Base-by-base conservation (phyloP, 2,797 vertebrate genomes). In the Phataginus tricuspis region DNA sequence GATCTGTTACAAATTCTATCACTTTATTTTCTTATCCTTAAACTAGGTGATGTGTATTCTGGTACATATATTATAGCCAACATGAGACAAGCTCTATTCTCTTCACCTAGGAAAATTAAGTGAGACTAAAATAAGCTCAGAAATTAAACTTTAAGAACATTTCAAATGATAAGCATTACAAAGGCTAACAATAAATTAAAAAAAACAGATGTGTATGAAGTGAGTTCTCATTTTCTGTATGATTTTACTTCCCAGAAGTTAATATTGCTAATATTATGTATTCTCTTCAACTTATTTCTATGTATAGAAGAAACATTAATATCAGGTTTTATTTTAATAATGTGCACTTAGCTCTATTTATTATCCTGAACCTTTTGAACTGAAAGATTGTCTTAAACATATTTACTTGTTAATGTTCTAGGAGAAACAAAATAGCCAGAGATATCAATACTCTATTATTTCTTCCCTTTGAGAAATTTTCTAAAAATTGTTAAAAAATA, bases 11-110 rank as follows among this genome's bases (percentile, higher is more conserved):
- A 39, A 59, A 89, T 53, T 79, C 15, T 45, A 12, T 57, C 37
- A 51, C 14, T 66, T 59, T 86, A 29, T 71, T 96, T 91, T 92
- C 21, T 85, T 82, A 25, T 53, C 7, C 45, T 90, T 93, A 94
- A 69, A 53, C 2, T 78, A 37, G 19, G 7, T 84, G 29, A 57
- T 57, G 31, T 18, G 1, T 82, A 61, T 84, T 59, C 74, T 93
- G 6, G 4, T 78, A 45, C 25, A 95, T 88, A 39, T 7, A n/a
- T 78, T 90, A 84, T 45, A 1, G 3, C 37, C 14, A 42, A n/a
- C 7, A 23, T 31, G 51, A 92, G 5, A 29, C 42, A 51, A 51
- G 37, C 2, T 53, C 37, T 11, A 31, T 77, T 86, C 6, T 59
- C 15, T 86, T 34, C 14, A 80, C 77, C 14, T 71, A 82, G 51